A percentile compares a stretch with the other conserved stretches of the same genome.
Evolutionary conservation across 1,140 invertebrate genomes (phyloP).

Genomic region (Luehdorfia chinensis): DNA sequence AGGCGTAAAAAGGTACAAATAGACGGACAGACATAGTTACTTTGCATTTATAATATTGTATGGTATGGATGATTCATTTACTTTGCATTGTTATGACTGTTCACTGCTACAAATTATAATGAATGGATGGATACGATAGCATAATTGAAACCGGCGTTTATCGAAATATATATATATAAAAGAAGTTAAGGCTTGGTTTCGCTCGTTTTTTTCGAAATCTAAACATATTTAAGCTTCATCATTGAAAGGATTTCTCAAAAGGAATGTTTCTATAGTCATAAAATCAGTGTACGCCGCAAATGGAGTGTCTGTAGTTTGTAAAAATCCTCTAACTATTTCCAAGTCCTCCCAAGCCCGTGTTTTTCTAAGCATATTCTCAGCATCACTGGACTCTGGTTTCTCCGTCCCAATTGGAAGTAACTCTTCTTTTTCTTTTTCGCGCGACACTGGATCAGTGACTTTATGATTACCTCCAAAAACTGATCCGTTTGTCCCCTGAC

Average conservation of each 20-base stretch:
- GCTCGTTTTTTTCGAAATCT: no score
- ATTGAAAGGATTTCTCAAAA: background rate
- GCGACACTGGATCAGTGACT: slow-evolving; percentile 12
- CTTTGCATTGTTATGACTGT: no score
- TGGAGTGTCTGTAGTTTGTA: slow-evolving; percentile 21
- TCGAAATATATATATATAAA: no score
- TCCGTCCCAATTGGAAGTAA: slow-evolving; percentile 23
- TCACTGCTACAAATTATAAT: no score
- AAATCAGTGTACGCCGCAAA: slow-evolving; percentile 21
- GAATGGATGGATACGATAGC: no score
- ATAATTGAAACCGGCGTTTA: no score
- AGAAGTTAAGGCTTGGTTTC: no score
- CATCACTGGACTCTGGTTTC: slow-evolving; percentile 19
- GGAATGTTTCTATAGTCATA: slow-evolving; percentile 28
- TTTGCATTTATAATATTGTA: no score
- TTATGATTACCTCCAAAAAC: slow-evolving; percentile 36
- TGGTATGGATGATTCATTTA: no score
- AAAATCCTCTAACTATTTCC: slow-evolving; percentile 24
- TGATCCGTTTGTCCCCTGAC: slow-evolving; percentile 28
- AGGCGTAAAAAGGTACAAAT: no score
- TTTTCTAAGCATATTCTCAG: slow-evolving; percentile 22
- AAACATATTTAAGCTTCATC: slow-evolving; percentile 5
- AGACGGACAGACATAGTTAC: no score
- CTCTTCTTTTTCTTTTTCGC: slow-evolving; percentile 19
- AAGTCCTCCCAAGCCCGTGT: slow-evolving; percentile 26